These are phyloP conservation scores for Vannuccia rotundouncinata DNA, from an alignment of 2,888 invertebrate species.

Conservation along the genomic window DNA sequence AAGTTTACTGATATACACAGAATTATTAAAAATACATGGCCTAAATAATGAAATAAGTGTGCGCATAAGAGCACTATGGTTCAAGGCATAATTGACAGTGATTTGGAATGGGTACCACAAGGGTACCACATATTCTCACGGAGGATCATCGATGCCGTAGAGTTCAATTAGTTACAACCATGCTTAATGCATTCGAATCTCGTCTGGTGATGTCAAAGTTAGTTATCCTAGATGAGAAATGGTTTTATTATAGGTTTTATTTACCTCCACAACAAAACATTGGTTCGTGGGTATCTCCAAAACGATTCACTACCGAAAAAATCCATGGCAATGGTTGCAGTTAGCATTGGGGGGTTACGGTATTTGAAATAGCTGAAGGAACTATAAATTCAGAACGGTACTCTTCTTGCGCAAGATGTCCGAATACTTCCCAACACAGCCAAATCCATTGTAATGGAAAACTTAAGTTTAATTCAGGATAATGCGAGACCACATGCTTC, in stretches of 20 bases:
- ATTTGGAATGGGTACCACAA: no score
- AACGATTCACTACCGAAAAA: background rate
- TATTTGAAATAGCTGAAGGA: background rate
- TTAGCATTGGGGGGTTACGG: background rate
- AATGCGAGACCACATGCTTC: background rate
- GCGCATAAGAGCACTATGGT: no score
- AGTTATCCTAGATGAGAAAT: background rate
- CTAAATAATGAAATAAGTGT: no score
- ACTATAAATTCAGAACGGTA: background rate
- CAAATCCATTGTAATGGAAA: background rate
- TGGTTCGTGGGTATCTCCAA: background rate
- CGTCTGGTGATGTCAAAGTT: background rate
- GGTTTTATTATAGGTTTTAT: background rate
- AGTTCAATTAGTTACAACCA: no score
- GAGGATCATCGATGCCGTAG: no score
- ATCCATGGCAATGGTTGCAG: background rate
- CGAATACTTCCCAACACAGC: background rate
- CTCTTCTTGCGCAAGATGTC: background rate
- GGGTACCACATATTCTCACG: no score
- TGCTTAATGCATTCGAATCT: no score
- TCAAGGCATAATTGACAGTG: no score
- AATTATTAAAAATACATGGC: no score
- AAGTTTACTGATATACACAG: no score
- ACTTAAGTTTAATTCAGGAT: background rate
- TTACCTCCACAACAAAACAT: background rate